A percentile compares a stretch with the other conserved stretches of the same genome.
These are phyloP conservation scores for Neotoxoptera formosana DNA, from an alignment of 1,140 invertebrate species.

Conservation along the genomic window DNA sequence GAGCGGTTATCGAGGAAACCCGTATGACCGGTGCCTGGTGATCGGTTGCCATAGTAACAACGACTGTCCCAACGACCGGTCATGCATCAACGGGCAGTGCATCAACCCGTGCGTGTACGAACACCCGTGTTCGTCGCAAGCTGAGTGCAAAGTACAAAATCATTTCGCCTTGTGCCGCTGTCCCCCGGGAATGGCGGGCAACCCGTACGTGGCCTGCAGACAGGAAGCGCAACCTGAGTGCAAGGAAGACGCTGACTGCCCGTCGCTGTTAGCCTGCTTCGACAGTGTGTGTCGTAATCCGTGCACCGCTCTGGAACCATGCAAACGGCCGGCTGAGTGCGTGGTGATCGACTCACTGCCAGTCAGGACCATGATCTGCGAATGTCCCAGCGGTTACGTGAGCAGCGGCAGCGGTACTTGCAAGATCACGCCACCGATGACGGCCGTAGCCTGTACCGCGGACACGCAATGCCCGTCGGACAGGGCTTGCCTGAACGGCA, in stretches of 20 bases:
- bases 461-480: conserved; percentile 80
- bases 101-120: conserved; percentile 83
- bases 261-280: conserved; percentile 79
- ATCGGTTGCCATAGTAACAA: conserved; percentile 88
- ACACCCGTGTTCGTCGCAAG: conserved; percentile 78
- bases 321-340: conserved; percentile 79
- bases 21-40: conserved; percentile 76
- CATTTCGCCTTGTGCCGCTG: conserved; percentile 86
- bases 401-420: conserved; percentile 83
- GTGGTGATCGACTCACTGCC: conserved; percentile 81
- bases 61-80: conserved; percentile 84
- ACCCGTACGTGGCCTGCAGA: conserved; percentile 82
- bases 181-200: conserved; percentile 73
- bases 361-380: conserved; percentile 86
- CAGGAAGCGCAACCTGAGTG: conserved; percentile 78
- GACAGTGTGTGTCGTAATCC: conserved; percentile 84
- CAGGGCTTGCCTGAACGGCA: conserved; percentile 78
- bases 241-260: conserved; percentile 81
- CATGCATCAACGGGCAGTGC: conserved; percentile 86
- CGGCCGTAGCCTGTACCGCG: conserved; percentile 73
- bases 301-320: conserved; percentile 79
- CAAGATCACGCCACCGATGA: conserved; percentile 72
- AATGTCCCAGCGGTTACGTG: conserved; percentile 86
- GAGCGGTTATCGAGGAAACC: conserved; percentile 82
- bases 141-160: conserved; percentile 81